phyloP scores from a whole-genome alignment of 1,140 invertebrate genomes.

The Neodiprion virginianus region DNA sequence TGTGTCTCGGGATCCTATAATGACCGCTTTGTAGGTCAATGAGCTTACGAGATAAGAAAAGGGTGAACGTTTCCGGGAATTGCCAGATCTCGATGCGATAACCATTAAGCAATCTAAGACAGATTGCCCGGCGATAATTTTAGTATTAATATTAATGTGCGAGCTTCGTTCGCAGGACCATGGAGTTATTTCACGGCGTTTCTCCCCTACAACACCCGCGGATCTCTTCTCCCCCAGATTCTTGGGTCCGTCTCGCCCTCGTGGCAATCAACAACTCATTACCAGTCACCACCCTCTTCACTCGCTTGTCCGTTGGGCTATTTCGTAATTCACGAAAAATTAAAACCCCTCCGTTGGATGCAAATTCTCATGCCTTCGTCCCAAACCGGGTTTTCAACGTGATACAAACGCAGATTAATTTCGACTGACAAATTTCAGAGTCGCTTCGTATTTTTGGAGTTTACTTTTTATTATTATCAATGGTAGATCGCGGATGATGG shows the following conservation, averaged over 20 bases:
- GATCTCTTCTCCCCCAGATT: background rate
- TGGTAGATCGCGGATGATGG: too few relatives aligned
- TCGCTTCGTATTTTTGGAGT: too few relatives aligned
- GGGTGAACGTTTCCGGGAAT: background rate
- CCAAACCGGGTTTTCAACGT: background rate
- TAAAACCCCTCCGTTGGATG: background rate
- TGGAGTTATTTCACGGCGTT: background rate
- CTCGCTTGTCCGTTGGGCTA: background rate
- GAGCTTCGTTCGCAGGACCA: background rate
- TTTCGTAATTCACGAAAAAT: constrained; percentile 3
- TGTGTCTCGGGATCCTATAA: background rate
- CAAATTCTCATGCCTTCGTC: background rate
- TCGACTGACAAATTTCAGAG: background rate
- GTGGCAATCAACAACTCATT: constrained; percentile 1
- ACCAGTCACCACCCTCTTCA: background rate
- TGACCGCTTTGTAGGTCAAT: background rate
- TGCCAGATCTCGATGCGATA: constrained; percentile 1
- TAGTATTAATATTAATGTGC: constrained; percentile 13
- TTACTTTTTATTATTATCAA: too few relatives aligned
- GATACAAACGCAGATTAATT: constrained; percentile 3
- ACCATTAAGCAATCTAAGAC: background rate
- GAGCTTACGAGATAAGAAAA: background rate
- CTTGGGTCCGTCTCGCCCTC: background rate
- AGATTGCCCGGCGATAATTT: constrained; percentile 7
- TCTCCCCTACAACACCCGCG: background rate